Evolutionary conservation across 1,140 invertebrate genomes (phyloP).

Genomic region (Ditylenchus dipsaci): DNA sequence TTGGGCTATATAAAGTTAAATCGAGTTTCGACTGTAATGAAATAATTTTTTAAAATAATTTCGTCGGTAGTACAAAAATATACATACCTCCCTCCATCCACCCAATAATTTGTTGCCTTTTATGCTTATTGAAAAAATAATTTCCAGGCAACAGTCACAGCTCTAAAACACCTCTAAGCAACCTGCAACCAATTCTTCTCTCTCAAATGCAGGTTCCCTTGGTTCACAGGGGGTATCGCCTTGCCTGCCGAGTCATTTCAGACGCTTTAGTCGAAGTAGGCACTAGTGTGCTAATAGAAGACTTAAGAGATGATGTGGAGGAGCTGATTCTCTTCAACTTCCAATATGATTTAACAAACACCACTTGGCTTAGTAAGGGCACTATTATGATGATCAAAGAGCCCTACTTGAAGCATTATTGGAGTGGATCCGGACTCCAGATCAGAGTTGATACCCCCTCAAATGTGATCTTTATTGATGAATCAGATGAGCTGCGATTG

Average conservation of each 20-base stretch:
- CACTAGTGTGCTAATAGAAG: constrained; percentile 1
- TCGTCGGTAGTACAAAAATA: too few species aligned
- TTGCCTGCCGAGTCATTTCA: not conserved
- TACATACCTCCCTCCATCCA: too few species aligned
- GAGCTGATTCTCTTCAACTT: constrained; percentile 13
- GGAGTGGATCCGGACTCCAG: not conserved
- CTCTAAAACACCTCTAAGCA: too few species aligned
- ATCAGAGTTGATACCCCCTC: constrained; percentile 15
- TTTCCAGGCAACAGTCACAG: too few species aligned
- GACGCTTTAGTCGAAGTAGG: not conserved
- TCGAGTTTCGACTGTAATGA: too few species aligned
- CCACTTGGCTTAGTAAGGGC: constrained; percentile 2
- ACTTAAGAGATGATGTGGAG: constrained; percentile 9
- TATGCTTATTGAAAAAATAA: too few species aligned
- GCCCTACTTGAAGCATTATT: constrained; percentile 9
- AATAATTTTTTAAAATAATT: too few species aligned
- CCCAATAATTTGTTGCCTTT: too few species aligned
- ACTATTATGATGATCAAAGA: constrained; percentile 18
- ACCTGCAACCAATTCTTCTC: not conserved
- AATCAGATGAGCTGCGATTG: not conserved
- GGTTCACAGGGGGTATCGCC: not conserved
- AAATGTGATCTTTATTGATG: not conserved
- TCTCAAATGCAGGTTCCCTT: not conserved
- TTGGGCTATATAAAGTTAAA: too few species aligned
- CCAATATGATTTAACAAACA: not conserved